Conservation (phyloP, 2,797 vertebrate genomes). For the Yasuhikotakia modesta region DNA sequence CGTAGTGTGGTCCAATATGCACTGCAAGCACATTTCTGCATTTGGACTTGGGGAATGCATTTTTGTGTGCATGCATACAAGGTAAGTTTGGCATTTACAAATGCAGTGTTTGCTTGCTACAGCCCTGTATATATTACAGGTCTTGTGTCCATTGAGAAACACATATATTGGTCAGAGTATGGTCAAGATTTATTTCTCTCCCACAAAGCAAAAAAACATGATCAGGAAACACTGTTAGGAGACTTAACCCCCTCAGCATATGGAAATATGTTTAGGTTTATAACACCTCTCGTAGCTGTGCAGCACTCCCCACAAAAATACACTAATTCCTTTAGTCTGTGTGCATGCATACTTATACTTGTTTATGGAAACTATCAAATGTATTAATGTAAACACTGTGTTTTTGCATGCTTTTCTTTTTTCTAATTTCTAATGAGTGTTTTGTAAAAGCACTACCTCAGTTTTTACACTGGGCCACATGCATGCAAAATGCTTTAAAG, state of each 20-base stretch:
- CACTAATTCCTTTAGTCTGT: constrained; percentile 11
- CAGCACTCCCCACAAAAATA: background rate
- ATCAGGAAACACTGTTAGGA: background rate
- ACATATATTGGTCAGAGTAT: background rate
- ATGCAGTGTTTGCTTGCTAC: background rate
- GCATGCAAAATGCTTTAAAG: background rate
- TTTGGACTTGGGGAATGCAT: background rate
- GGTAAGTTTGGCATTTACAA: background rate
- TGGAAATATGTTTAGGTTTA: background rate
- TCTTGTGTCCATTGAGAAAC: background rate
- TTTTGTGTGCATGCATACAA: background rate
- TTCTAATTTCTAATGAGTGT: background rate
- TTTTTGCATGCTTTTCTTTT: background rate
- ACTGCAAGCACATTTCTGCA: background rate
- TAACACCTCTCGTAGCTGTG: constrained; percentile 5
- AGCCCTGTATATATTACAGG: background rate
- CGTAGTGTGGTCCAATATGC: background rate
- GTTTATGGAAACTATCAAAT: background rate
- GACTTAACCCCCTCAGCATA: constrained; percentile 34
- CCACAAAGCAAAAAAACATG: background rate
- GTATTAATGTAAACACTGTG: background rate
- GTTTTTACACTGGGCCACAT: background rate
- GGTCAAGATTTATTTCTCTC: background rate
- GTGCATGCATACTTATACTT: background rate
- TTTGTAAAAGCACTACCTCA: background rate